phyloP scores from a whole-genome alignment of 2,113 vertebrate genomes.

The Dromas ardeola region DNA sequence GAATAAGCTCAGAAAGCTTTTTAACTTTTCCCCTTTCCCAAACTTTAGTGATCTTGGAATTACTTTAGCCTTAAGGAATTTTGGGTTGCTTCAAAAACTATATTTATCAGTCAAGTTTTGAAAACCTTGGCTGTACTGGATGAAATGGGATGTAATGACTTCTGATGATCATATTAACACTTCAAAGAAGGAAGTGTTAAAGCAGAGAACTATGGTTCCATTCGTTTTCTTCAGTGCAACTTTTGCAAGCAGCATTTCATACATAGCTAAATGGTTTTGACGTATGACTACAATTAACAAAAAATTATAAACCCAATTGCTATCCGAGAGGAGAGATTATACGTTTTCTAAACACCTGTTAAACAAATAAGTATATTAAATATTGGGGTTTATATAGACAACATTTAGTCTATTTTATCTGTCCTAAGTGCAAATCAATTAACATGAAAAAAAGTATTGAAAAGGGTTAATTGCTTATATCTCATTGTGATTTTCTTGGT shows the following conservation, averaged over 20 bases:
- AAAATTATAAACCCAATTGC: neutral
- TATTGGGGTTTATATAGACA: neutral
- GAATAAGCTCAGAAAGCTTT: neutral
- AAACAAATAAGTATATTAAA: neutral
- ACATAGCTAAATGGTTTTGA: neutral
- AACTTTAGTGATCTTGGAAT: neutral
- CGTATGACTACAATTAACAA: neutral
- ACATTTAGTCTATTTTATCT: neutral
- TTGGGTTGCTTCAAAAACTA: neutral
- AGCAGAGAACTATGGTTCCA: neutral
- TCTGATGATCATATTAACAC: neutral
- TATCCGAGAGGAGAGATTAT: neutral
- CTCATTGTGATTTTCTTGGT: neutral
- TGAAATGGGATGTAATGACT: neutral
- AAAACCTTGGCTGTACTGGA: neutral
- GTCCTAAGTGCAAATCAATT: neutral
- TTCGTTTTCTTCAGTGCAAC: neutral
- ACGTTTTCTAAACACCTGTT: neutral
- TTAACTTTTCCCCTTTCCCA: neutral
- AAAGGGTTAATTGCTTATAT: neutral
- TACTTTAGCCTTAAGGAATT: neutral
- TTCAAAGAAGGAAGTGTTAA: neutral
- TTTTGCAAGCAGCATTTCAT: neutral
- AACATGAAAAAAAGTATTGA: neutral
- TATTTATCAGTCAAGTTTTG: neutral